Conservation (phyloP, 2,797 vertebrate genomes). For the Chelon auratus region DNA sequence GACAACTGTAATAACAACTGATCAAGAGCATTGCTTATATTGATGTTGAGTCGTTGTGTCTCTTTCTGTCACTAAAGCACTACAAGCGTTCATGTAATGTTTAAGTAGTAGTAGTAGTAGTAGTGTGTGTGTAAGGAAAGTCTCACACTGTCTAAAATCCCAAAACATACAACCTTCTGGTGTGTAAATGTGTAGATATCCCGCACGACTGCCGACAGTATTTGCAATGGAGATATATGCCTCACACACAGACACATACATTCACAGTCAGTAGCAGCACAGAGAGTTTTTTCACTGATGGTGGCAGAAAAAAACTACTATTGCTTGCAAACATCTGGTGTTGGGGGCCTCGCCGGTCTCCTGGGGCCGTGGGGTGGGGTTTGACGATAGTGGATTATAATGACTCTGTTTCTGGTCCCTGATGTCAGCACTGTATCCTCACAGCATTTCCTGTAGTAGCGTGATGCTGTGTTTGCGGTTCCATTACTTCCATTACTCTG, state of each 20-base stretch:
- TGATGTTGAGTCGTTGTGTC: slow-evolving; percentile 25
- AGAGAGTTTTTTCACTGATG: slow-evolving; percentile 65
- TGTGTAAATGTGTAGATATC: slow-evolving; percentile 4
- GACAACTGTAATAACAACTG: slow-evolving; percentile 38
- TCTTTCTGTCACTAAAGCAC: slow-evolving; percentile 16
- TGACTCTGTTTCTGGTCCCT: slow-evolving; percentile 33
- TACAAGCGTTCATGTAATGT: slow-evolving; percentile 16
- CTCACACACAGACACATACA: neutral
- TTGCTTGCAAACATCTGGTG: slow-evolving; percentile 74
- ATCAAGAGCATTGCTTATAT: slow-evolving; percentile 23
- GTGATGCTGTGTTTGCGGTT: slow-evolving; percentile 19
- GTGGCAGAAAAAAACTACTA: slow-evolving; percentile 70
- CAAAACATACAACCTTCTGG: neutral
- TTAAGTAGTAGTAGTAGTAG: neutral
- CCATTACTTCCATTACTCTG: neutral
- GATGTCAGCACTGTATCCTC: slow-evolving; percentile 37
- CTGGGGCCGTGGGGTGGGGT: slow-evolving; percentile 12
- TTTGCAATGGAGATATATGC: neutral
- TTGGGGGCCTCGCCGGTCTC: slow-evolving; percentile 49
- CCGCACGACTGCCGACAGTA: neutral
- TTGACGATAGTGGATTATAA: slow-evolving; percentile 47
- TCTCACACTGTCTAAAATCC: neutral
- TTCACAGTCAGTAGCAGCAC: slow-evolving; percentile 7
- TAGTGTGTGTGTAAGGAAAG: too few species aligned
- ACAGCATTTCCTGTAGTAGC: slow-evolving; percentile 43